Evolutionary conservation across 1,140 invertebrate genomes (phyloP), one percentile per base, ranked within the genome.

Genomic region (Papilio polytes): DNA sequence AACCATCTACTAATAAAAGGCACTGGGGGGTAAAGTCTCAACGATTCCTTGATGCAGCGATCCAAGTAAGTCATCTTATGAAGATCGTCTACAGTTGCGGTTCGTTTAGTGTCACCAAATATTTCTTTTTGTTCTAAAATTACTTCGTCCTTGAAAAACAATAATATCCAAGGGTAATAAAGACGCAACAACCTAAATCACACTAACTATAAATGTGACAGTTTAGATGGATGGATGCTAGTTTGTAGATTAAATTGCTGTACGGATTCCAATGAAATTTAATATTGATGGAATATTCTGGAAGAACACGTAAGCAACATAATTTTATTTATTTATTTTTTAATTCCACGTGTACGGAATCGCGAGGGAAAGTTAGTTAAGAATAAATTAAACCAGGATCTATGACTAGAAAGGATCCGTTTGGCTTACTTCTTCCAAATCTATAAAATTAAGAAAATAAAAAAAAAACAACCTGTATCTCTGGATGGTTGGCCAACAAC

Each of bases 21-120:
- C 18, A 97, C 97, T 78, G 97, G 97, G 53, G 97, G 97, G 89
- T 96, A 97, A 2, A 97, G 89, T 63, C 97, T 88, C 18, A 97
- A 86, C 3, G 96, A 91, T 87, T 97, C 97, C 89, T 97, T 98
- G 76, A 97, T 96, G 80, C 96, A 97, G 82, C 96, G 95, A 84
- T 97, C 97, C 84, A 97, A 89, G 86, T 97, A 98, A n/a, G n/a
- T 56, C 77, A 78, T 78, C n/a, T n/a, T 41, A 59, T 63, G 46
- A 3, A 78, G 12, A 26, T 78, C 77, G 20, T 78, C 56, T 8
- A 46, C 9, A 15, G 36, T 63, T 20, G 77, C 46, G 7, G 77
- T 59, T 63, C 77, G 44, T 22, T 78, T 36, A 4, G 56, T 78
- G 44, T 66, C 56, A 7, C 59, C 56, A 46, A 63, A 78, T 78